Conservation (phyloP, 2,888 invertebrate species). For the Argyresthia albistria region DNA sequence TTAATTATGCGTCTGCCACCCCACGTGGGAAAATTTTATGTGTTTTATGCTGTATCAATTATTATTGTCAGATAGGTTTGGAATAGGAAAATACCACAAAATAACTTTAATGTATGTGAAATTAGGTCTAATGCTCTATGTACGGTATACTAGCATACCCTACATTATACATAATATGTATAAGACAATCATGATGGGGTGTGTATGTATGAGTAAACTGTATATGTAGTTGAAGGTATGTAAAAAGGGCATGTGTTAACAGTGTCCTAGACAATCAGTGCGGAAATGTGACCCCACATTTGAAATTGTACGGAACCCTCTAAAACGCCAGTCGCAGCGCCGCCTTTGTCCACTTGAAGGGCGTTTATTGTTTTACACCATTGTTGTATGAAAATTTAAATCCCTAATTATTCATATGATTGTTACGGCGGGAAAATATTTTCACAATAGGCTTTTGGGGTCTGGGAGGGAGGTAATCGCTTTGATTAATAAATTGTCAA, state of each 20-base stretch:
- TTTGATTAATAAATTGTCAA: slow-evolving; percentile 74
- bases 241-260: not conserved
- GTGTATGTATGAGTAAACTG: too few relatives aligned
- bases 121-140: too few relatives aligned
- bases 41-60: too few relatives aligned
- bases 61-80: too few relatives aligned
- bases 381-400: slow-evolving; percentile 70
- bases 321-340: slow-evolving; percentile 55
- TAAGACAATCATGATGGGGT: too few relatives aligned
- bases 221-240: too few relatives aligned
- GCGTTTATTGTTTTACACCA: slow-evolving; percentile 67
- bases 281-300: slow-evolving; percentile 26
- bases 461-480: slow-evolving; percentile 63
- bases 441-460: slow-evolving; percentile 62
- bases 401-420: slow-evolving; percentile 72
- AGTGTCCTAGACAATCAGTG: slow-evolving; percentile 5
- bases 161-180: too few relatives aligned
- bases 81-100: too few relatives aligned
- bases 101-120: too few relatives aligned
- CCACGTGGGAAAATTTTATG: too few relatives aligned
- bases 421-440: slow-evolving; percentile 66
- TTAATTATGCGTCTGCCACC: too few relatives aligned
- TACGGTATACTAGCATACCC: too few relatives aligned
- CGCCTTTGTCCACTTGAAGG: slow-evolving; percentile 63
- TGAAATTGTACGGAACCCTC: slow-evolving; percentile 41